Evolutionary conservation across 2,113 vertebrate species (phyloP), one percentile per base, ranked within the genome.

Genomic region (Oryzias woworae): DNA sequence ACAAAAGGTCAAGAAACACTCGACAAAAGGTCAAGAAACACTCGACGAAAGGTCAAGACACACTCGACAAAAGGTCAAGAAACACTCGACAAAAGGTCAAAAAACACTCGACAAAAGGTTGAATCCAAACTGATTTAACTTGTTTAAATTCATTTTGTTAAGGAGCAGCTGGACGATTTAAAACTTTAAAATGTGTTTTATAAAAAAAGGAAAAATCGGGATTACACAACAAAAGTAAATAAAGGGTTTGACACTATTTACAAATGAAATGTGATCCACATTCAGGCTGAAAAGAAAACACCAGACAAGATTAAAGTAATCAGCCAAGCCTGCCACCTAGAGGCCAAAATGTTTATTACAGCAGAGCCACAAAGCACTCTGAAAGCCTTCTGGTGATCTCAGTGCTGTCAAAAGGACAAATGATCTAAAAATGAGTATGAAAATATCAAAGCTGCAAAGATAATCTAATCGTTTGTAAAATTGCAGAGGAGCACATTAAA

Each of bases 311-410:
- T 23, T 1, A 46, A 15, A 61, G 49, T 57, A 18, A 3, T 67
- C 72, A 70, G 53, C 63, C 74, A 78, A 76, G 61, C 60, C 72
- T 73, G 70, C 73, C 82, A 75, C 77, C 85, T 81, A 75, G 43
- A 54, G 80, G 55, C 75, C 46, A 72, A 45, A 55, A 16, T 17
- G 2, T 48, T 36, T 13, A 36, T 36, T 36, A 36, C 36, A 36
- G 36, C 8, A 8, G 10, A 36, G 10, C 7, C 31, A 36, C 8
- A 12, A 36, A 36, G 8, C 8, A 36, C 12, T 36, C 8, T 10
- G 6, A 28, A 36, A 36, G 7, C 7, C 31, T 10, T 12, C 36
- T 36, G 31, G 31, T 36, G 31, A 8, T 36, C 31, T 36, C 2
- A 8, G 8, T 36, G 36, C 36, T 36, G 36, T 13, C 36, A 12